Conservation (phyloP, 2,113 vertebrate genomes). For the Alexandromys fortis region DNA sequence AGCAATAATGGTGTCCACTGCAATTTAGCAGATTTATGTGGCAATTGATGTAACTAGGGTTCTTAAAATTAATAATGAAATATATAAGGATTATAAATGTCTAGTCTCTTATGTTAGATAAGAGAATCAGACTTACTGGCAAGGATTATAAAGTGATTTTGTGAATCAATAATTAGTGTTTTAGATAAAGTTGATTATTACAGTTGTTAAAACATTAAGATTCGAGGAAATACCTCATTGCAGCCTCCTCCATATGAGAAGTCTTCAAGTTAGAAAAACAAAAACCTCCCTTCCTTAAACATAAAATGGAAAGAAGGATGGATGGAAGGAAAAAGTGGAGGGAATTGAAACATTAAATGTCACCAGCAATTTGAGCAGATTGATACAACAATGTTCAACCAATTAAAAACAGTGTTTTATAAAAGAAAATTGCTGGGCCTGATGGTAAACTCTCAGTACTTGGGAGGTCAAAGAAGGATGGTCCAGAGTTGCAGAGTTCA, state of each 20-base stretch:
- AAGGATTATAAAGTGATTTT: not conserved
- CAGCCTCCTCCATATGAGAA: constrained; percentile 60
- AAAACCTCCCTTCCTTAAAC: constrained; percentile 84
- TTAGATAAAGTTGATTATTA: constrained; percentile 54
- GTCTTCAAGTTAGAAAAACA: constrained; percentile 86
- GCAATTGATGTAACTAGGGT: not conserved
- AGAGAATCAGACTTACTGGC: not conserved
- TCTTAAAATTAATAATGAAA: not conserved
- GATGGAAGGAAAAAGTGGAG: not conserved
- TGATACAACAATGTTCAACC: not conserved
- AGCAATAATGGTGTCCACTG: not conserved
- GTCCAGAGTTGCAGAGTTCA: not conserved
- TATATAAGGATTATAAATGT: constrained; percentile 5
- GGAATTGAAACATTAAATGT: not conserved
- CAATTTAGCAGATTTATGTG: not conserved
- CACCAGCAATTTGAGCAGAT: not conserved
- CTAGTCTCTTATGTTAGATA: not conserved
- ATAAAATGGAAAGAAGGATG: constrained; percentile 45
- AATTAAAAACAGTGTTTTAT: not conserved
- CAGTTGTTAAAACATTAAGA: constrained; percentile 34
- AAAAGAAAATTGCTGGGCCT: not conserved
- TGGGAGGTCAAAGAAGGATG: not conserved
- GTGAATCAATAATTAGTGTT: constrained; percentile 29
- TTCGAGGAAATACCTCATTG: constrained; percentile 11
- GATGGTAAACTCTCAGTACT: not conserved